A percentile compares a stretch with the other conserved stretches of the same genome.
phyloP scores from a whole-genome alignment of 2,113 vertebrate species.

The Hippopotamus amphibius region DNA sequence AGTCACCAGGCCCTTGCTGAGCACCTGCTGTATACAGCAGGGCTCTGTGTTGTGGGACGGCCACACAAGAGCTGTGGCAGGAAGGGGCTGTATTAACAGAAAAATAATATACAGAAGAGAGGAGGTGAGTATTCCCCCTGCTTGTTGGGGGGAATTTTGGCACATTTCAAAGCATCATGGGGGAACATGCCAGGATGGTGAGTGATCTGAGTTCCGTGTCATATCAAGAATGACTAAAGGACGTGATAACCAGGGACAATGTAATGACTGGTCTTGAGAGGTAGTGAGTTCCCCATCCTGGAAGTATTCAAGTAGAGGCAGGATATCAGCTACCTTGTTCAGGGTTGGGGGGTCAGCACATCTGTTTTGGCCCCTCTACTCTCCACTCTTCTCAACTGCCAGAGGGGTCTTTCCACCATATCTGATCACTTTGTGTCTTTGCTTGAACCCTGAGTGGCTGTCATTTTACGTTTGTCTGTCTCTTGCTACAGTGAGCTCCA shows the following conservation, averaged over 20 bases:
- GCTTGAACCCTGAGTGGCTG: background rate
- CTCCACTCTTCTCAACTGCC: background rate
- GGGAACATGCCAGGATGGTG: too few species aligned
- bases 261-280: accelerated
- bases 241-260: accelerated
- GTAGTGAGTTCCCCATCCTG: background rate
- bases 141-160: background rate
- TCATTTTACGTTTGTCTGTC: background rate
- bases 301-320: background rate
- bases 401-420: background rate
- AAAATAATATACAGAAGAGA: background rate
- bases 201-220: background rate
- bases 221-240: background rate
- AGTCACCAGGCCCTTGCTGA: background rate
- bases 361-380: background rate
- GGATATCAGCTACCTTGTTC: background rate
- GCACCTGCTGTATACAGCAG: background rate
- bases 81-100: background rate
- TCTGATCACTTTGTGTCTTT: accelerated
- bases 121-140: background rate
- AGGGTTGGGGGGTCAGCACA: accelerated
- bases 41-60: background rate
- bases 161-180: background rate
- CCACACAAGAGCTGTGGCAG: background rate
- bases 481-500: background rate